Evolutionary conservation across 2,888 invertebrate species (phyloP), one percentile per base, ranked within the genome.

Genomic region (Sialis fuliginosa): DNA sequence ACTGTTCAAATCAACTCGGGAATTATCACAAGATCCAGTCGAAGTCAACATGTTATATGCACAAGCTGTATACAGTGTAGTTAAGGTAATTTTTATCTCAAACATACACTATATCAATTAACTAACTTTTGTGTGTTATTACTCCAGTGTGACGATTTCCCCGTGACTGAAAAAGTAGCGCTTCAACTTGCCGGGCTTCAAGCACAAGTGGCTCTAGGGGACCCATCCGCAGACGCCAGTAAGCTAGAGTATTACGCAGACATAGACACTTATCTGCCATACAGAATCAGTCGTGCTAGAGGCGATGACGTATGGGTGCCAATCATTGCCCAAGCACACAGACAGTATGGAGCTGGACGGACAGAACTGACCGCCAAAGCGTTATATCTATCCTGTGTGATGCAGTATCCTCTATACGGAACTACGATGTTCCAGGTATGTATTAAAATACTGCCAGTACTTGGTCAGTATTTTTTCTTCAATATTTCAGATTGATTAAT

Each of bases 41-140:
- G 93, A 95, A 67, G 88, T 93, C 9, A 91, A 89, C 57, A 75
- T 95, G 61, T 69, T 95, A 5, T 95, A 92, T 64, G 89, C 93
- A 31, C 95, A 95, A 68, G 93, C 92, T 48, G 93, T 95, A 6
- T 86, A 93, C 58, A 85, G 86, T 60, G 91, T 95, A 43, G 93
- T 93, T 4, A 91, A 91, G 77, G 91, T 90, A 69, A 52, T 52
- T 46, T 46, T 49, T 9, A 35, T 39, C n/a, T 47, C 10, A 9
- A 33, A 47, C 33, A 8, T 8, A 37, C 42, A 46, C 34, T 33
- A 37, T 41, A 8, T n/a, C 13, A 45, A 12, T 46, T 45, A 2
- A 12, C 8, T 34, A 8, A 31, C 33, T 22, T 40, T 35, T 12
- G 6, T 12, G 6, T 34, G 6, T 46, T 46, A 49, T 50, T 49